A percentile compares a stretch with the other conserved stretches of the same genome.
phyloP scores from a whole-genome alignment of 2,113 vertebrate genomes.

The Platichthys flesus region DNA sequence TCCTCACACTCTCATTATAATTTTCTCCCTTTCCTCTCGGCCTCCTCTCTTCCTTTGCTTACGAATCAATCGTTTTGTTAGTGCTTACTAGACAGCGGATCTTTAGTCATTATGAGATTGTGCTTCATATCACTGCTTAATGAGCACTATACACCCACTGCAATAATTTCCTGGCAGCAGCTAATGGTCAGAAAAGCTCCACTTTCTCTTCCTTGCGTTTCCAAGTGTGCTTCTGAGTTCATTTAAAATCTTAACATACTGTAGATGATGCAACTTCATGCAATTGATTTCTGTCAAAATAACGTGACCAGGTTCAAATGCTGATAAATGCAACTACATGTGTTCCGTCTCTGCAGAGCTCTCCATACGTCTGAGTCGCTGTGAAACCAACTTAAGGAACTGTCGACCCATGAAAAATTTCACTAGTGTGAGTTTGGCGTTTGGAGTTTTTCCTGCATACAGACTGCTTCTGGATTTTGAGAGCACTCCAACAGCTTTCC shows the following conservation, averaged over 20 bases:
- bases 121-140: slow-evolving; percentile 77
- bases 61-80: slow-evolving; percentile 79
- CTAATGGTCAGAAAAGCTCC: slow-evolving; percentile 62
- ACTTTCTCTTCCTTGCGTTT: slow-evolving; percentile 37
- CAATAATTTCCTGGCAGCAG: slow-evolving; percentile 62
- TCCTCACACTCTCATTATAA: slow-evolving; percentile 72
- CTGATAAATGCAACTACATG: neutral
- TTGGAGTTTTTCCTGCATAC: neutral
- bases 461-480: neutral
- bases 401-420: slow-evolving; percentile 1
- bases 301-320: neutral
- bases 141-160: slow-evolving; percentile 72
- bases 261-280: slow-evolving; percentile 11
- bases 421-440: slow-evolving; percentile 11
- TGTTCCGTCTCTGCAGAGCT: slow-evolving; percentile 4
- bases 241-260: slow-evolving; percentile 56
- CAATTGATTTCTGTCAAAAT: slow-evolving; percentile 9
- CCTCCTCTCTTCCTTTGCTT: slow-evolving; percentile 74
- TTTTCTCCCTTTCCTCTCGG: slow-evolving; percentile 68
- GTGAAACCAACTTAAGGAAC: slow-evolving; percentile 18
- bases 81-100: slow-evolving; percentile 80
- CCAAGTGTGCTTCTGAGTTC: slow-evolving; percentile 18
- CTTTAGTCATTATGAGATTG: slow-evolving; percentile 80
- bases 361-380: neutral
- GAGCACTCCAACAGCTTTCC: neutral